Percentiles rank a stretch among this genome's conserved stretches.
These are phyloP conservation scores for silkworm (Bombyx mori) DNA, from an alignment of 1,140 invertebrate genomes.

Conservation along the genomic window ASM3026992v2 NC_085108.1:5427001-5427500, in stretches of 20 bases:
- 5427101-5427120: not conserved
- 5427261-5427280: slow-evolving; percentile 38
- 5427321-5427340: no score
- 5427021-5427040: slow-evolving; percentile 7
- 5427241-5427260: not conserved
- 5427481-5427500: no score
- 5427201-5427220: slow-evolving; percentile 50
- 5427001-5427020: slow-evolving; percentile 12
- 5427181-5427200: slow-evolving; percentile 40
- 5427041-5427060: not conserved
- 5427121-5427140: slow-evolving; percentile 2
- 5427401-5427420: no score
- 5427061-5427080: slow-evolving; percentile 7
- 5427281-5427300: not conserved
- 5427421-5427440: no score
- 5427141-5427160: slow-evolving; percentile 35
- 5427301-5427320: no score
- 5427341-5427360: no score
- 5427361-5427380: no score
- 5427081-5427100: slow-evolving; percentile 22
- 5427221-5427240: slow-evolving; percentile 22
- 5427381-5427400: no score
- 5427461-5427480: no score
- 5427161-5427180: slow-evolving; percentile 39
- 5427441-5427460: no score